Evolutionary conservation across 1,140 invertebrate genomes (phyloP), one percentile per base, ranked within the genome.

Genomic region (Drosophila kurseongensis): DNA sequence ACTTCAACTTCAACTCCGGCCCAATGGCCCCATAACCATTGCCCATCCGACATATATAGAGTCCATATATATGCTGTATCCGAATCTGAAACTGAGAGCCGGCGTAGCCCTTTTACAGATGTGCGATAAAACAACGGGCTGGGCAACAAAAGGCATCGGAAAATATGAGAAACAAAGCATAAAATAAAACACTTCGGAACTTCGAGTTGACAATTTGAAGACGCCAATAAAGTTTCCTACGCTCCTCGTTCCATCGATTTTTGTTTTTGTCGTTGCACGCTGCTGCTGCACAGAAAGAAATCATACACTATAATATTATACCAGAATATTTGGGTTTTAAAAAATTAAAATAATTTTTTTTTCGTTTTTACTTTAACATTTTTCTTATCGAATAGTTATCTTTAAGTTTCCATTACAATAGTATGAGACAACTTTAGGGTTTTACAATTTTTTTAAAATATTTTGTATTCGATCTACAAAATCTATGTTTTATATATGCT

Each of bases 161-260:
- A 89, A 86, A 86, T 86, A 86, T 86, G 83, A 86, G 84, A 86
- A 82, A 83, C 84, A 86, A 89, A 83, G 80, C 84, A 86, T 88
- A 77, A 86, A 89, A 88, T 86, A 86, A 86, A 86, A 86, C 84
- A 86, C 83, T 89, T 89, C 57, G 68, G 66, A 86, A 79, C 72
- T 89, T 77, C 59, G 72, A 86, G 79, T 86, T 86, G 83, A 86
- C 83, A 86, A 89, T 86, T 86, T 86, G 84, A 86, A 86, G 83
- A 86, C 83, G 75, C 77, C 83, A 86, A 86, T 86, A 86, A 86
- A 86, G 72, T 86, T 86, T 80, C 67, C 60, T 71, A 85, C 66
- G 55, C 82, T 58, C 48, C 78, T 54, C 65, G 41, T 82, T 78
- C 66, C 59, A 51, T 35, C 9, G 38, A 48, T 55, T 38, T 23